These are phyloP conservation scores for Unio delphinus DNA, from an alignment of 2,888 invertebrate genomes.

Conservation along the genomic window DNA sequence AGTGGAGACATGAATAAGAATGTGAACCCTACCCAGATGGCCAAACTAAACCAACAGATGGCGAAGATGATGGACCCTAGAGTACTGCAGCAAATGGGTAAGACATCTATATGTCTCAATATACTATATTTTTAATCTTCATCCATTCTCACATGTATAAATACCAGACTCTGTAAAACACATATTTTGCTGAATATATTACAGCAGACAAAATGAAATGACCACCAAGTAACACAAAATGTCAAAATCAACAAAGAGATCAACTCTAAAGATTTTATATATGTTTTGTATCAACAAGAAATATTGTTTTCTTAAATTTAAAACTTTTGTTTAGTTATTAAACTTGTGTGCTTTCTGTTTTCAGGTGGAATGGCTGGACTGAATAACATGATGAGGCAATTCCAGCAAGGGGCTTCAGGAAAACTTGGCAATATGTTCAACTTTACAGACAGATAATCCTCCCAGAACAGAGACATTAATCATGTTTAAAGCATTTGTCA, in stretches of 20 bases:
- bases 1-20: slow-evolving; percentile 99
- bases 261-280: background rate
- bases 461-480: background rate
- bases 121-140: background rate
- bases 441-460: slow-evolving; percentile 29
- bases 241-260: no score
- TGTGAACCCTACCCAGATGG: slow-evolving; percentile 98
- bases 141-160: background rate
- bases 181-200: no score
- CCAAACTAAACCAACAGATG: slow-evolving; percentile 99
- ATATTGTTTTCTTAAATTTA: background rate
- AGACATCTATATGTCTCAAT: slow-evolving; percentile 15
- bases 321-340: background rate
- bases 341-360: slow-evolving; percentile 7
- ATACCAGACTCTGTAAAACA: background rate
- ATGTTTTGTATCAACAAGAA: background rate
- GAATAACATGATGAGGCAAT: slow-evolving; percentile 97
- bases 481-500: background rate
- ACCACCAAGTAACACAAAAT: no score
- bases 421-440: slow-evolving; percentile 65
- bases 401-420: slow-evolving; percentile 76
- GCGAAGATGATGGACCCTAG: slow-evolving; percentile 99
- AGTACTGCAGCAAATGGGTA: slow-evolving; percentile 93
- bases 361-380: slow-evolving; percentile 95
- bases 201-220: no score